These are phyloP conservation scores for Porites lobata DNA, from an alignment of 92 coral and sea anemone genomes.

Conservation along the genomic window DNA sequence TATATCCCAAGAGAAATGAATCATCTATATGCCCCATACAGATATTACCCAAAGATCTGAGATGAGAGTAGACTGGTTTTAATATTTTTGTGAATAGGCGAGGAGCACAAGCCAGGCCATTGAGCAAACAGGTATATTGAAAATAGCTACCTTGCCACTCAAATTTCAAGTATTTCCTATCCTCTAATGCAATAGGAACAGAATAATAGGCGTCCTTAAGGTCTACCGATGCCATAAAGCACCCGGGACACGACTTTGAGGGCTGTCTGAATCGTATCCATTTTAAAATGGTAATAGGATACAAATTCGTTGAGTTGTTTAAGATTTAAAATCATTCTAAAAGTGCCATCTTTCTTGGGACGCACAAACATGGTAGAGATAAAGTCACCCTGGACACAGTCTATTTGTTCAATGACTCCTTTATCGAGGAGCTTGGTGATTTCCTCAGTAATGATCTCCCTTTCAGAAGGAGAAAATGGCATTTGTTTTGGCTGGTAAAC, in stretches of 20 bases:
- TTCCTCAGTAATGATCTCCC: conserved; percentile 13
- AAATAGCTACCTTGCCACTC: conserved; percentile 10
- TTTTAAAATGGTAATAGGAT: conserved; percentile 46
- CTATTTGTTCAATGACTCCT: conserved; percentile 18
- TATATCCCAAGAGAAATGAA: too few relatives aligned
- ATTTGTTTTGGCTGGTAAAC: neutral
- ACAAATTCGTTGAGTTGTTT: conserved; percentile 46
- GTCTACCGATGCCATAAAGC: too few relatives aligned
- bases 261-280: conserved; percentile 44
- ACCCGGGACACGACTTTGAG: conserved; percentile 32
- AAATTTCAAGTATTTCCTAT: conserved; percentile 36
- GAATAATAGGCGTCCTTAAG: too few relatives aligned
- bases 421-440: conserved; percentile 8
- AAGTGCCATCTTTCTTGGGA: conserved; percentile 39
- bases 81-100: too few relatives aligned
- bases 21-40: too few relatives aligned
- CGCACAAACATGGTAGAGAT: conserved; percentile 30
- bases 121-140: too few relatives aligned
- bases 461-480: neutral
- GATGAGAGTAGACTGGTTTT: too few relatives aligned
- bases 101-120: too few relatives aligned
- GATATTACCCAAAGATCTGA: too few relatives aligned
- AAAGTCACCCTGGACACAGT: conserved; percentile 23
- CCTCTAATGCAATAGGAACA: conserved; percentile 26
- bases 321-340: conserved; percentile 44